Evolutionary conservation across 64 coral and sea anemone genomes (phyloP).

Genomic region (Montipora capricornis): DNA sequence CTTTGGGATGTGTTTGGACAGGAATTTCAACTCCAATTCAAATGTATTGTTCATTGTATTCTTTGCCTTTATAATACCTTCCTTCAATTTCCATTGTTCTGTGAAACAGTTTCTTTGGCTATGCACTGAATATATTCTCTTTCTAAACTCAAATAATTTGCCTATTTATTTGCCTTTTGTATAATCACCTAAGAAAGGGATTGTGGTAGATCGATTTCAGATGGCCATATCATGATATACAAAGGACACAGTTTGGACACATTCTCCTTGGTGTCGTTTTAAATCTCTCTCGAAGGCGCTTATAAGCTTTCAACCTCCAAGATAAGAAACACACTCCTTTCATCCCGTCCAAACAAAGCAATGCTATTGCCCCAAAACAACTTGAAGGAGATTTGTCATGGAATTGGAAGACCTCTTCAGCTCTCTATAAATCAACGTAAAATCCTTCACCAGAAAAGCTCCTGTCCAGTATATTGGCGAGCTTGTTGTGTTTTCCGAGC

Average conservation of each 20-base stretch:
- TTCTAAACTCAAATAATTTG: background rate
- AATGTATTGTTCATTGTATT: slow-evolving; percentile 24
- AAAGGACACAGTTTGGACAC: no score
- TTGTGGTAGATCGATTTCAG: no score
- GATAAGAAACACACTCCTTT: no score
- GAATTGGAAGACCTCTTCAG: background rate
- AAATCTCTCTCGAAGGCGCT: no score
- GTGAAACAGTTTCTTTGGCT: background rate
- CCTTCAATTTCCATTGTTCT: background rate
- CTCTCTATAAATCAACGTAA: slow-evolving; percentile 10
- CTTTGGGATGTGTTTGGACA: background rate
- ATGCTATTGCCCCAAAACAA: background rate
- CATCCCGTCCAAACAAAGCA: background rate
- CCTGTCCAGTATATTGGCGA: background rate
- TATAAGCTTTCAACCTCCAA: no score
- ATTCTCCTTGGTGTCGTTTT: no score
- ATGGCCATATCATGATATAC: no score
- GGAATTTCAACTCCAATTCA: slow-evolving; percentile 1
- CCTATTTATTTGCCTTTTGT: background rate
- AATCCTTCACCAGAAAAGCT: background rate
- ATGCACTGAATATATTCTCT: background rate
- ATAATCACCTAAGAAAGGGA: no score
- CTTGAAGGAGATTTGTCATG: background rate
- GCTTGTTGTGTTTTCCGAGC: slow-evolving; percentile 44
- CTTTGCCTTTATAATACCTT: background rate